These are phyloP conservation scores for Pomatostomus ruficeps DNA, from an alignment of 2,113 vertebrate species.

Conservation along the genomic window DNA sequence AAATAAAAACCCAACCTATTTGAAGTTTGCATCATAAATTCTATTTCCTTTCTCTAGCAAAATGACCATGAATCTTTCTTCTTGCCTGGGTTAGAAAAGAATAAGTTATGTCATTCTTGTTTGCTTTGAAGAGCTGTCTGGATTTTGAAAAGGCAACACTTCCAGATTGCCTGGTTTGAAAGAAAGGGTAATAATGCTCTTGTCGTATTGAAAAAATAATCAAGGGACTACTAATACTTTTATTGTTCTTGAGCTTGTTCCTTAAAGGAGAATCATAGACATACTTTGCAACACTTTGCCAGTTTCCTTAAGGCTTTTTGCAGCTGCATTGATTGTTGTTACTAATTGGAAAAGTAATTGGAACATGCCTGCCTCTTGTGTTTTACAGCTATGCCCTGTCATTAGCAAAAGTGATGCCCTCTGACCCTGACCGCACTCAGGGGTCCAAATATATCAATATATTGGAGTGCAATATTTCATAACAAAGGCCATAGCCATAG, in stretches of 20 bases:
- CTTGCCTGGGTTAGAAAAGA: not conserved
- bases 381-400: constrained; percentile 38
- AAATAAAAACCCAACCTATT: not conserved
- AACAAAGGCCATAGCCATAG: not conserved
- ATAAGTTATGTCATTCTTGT: not conserved
- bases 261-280: not conserved
- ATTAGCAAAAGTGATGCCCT: constrained; percentile 52
- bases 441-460: constrained; percentile 31
- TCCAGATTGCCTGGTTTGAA: not conserved
- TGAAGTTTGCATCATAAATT: not conserved
- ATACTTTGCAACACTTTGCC: constrained; percentile 2
- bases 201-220: not conserved
- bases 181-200: not conserved
- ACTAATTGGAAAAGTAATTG: constrained; percentile 69
- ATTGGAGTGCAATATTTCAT: not conserved
- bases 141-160: not conserved
- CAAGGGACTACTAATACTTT: not conserved
- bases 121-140: not conserved
- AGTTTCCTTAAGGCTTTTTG: constrained; percentile 44
- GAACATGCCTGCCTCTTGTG: constrained; percentile 29
- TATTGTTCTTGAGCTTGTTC: not conserved
- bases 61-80: not conserved
- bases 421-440: constrained; percentile 33
- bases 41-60: not conserved
- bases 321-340: constrained; percentile 53